Percentiles rank a stretch among this genome's conserved stretches.
Evolutionary conservation across 2,888 invertebrate species (phyloP).

Genomic region (Lordiphosa fenestrarum): DNA sequence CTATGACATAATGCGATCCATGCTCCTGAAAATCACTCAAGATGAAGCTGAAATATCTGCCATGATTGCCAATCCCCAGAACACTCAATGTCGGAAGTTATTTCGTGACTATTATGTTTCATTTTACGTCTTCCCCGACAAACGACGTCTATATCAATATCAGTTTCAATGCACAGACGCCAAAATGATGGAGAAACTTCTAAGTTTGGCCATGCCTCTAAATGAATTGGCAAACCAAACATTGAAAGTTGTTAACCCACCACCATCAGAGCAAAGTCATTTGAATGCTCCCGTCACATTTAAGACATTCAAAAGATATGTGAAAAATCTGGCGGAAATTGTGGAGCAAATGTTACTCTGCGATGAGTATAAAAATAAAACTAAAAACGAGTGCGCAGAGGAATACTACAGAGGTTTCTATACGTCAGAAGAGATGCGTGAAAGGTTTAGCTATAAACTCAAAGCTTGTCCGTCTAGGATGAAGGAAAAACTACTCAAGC

Average conservation of each 20-base stretch:
- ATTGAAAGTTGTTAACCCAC: neutral
- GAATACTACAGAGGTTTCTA: slow-evolving; percentile 46
- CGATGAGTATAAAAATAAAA: slow-evolving; percentile 20
- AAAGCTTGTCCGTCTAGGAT: slow-evolving; percentile 38
- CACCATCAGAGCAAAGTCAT: neutral
- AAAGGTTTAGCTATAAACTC: slow-evolving; percentile 20
- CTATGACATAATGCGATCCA: slow-evolving; percentile 15
- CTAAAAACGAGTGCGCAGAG: slow-evolving; percentile 17
- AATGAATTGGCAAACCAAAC: slow-evolving; percentile 16
- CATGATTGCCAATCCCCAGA: neutral
- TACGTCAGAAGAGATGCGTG: slow-evolving; percentile 25
- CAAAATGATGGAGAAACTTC: slow-evolving; percentile 18
- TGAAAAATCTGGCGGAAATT: slow-evolving; percentile 34
- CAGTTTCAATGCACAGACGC: slow-evolving; percentile 14
- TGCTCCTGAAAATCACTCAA: slow-evolving; percentile 7
- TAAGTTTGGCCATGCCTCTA: slow-evolving; percentile 18
- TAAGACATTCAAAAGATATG: slow-evolving; percentile 18
- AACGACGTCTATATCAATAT: slow-evolving; percentile 21
- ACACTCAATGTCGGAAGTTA: slow-evolving; percentile 16
- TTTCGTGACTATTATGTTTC: slow-evolving; percentile 34
- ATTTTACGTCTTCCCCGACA: slow-evolving; percentile 32
- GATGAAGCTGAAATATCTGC: slow-evolving; percentile 9
- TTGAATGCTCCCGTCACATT: slow-evolving; percentile 20
- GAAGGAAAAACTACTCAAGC: slow-evolving; percentile 15
- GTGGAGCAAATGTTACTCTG: slow-evolving; percentile 27